phyloP scores from a whole-genome alignment of 2,113 vertebrate species.

The Thryonomys swinderianus region DNA sequence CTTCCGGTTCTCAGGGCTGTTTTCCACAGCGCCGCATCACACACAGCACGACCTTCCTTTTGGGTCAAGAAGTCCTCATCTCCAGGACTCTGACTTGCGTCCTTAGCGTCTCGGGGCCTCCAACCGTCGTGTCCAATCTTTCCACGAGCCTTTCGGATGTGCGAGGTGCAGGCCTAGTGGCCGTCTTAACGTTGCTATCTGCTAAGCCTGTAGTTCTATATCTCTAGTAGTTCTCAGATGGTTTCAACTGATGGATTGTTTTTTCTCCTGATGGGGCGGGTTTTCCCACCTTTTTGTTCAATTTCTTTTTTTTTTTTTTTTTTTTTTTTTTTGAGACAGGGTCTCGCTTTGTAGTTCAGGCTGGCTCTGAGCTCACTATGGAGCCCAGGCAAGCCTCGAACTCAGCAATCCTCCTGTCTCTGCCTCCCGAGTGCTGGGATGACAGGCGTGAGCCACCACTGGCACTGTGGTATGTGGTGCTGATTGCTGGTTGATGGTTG shows the following conservation, averaged over 20 bases:
- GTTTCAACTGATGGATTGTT: accelerated
- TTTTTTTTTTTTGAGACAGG: too few relatives aligned
- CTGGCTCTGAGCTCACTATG: too few relatives aligned
- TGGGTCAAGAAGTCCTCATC: accelerated
- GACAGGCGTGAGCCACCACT: too few relatives aligned
- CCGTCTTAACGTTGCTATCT: accelerated
- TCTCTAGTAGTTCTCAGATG: accelerated
- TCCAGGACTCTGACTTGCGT: not conserved
- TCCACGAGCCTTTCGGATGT: accelerated
- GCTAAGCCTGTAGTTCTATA: accelerated
- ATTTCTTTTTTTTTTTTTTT: too few relatives aligned
- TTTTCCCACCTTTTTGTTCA: too few relatives aligned
- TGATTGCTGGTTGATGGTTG: too few relatives aligned
- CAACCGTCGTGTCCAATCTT: accelerated
- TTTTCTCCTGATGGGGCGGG: accelerated
- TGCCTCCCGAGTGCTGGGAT: too few relatives aligned
- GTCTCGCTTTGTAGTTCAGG: too few relatives aligned
- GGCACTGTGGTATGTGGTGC: too few relatives aligned
- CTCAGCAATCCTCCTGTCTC: too few relatives aligned
- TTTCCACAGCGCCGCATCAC: accelerated
- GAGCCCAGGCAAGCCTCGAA: too few relatives aligned
- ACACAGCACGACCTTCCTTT: accelerated
- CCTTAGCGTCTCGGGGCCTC: accelerated
- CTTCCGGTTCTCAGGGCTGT: accelerated
- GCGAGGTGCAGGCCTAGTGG: accelerated